Conservation (phyloP, 2,113 vertebrate species). For the Puntigrus tetrazona region DNA sequence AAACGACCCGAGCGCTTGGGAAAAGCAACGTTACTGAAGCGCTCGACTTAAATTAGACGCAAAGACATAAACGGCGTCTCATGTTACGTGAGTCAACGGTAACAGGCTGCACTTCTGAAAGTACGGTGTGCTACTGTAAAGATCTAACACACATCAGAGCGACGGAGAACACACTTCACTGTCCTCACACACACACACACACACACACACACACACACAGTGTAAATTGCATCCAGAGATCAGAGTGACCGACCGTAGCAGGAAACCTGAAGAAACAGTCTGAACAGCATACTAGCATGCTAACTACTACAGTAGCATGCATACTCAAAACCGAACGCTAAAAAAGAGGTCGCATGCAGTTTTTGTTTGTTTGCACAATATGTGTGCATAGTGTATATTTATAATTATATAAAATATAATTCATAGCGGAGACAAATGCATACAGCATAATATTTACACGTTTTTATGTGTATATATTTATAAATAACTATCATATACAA, state of each 20-base stretch:
- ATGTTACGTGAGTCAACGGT: neutral
- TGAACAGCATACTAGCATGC: neutral
- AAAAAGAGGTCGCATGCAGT: neutral
- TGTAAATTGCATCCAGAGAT: conserved; percentile 32
- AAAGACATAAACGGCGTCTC: neutral
- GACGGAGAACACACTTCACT: neutral
- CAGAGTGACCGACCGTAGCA: conserved; percentile 39
- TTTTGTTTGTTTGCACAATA: neutral
- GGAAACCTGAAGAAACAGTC: neutral
- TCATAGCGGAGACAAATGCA: too few species aligned
- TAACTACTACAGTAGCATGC: neutral
- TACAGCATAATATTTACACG: too few species aligned
- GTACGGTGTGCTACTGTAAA: neutral
- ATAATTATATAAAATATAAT: too few species aligned
- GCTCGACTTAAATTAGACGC: neutral
- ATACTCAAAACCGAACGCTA: neutral
- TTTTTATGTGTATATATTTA: too few species aligned
- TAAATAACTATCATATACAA: too few species aligned
- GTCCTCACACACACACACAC: neutral
- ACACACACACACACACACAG: too few species aligned
- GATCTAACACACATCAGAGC: neutral
- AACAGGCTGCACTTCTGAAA: neutral
- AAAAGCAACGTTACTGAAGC: neutral
- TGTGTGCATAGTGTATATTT: too few species aligned
- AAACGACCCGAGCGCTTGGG: neutral